Conservation (phyloP, 2,888 invertebrate species). For the Ennomos erosarius region DNA sequence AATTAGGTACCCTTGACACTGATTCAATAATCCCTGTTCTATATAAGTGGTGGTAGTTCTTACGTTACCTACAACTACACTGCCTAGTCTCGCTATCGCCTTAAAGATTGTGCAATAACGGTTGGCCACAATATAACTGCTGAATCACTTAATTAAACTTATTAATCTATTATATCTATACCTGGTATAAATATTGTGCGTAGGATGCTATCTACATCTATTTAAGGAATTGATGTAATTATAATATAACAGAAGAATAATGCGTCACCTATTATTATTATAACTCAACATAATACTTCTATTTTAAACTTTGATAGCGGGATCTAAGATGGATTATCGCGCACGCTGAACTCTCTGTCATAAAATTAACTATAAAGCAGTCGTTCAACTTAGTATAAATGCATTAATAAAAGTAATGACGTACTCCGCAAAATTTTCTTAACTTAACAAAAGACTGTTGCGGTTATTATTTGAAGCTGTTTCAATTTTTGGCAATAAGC, state of each 20-base stretch:
- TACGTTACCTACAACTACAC: neutral
- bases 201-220: constrained; percentile 55
- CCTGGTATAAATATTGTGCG: constrained; percentile 52
- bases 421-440: constrained; percentile 46
- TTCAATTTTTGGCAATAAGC: constrained; percentile 67
- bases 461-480: constrained; percentile 51
- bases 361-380: constrained; percentile 67
- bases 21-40: neutral
- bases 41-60: too few relatives aligned
- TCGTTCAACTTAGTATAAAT: constrained; percentile 61
- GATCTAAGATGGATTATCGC: constrained; percentile 51
- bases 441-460: constrained; percentile 43
- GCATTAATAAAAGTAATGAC: constrained; percentile 57
- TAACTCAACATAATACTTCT: constrained; percentile 44
- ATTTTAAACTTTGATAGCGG: constrained; percentile 54
- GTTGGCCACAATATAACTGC: constrained; percentile 17
- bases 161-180: constrained; percentile 43
- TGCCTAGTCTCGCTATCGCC: neutral
- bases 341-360: constrained; percentile 51
- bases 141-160: constrained; percentile 52
- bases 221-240: constrained; percentile 58
- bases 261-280: constrained; percentile 38
- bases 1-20: neutral
- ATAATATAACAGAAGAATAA: constrained; percentile 50
- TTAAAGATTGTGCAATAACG: constrained; percentile 13